Evolutionary conservation across 2,113 vertebrate genomes (phyloP).

Genomic region (Sus scrofa): T2T-Sscrofa CM000822.6:28786001-28786500

Average conservation of each 20-base stretch:
- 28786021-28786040: background rate
- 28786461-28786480: background rate
- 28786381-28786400: background rate
- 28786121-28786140: background rate
- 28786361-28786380: background rate
- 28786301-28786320: background rate
- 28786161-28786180: background rate
- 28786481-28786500: background rate
- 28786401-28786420: background rate
- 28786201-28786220: background rate
- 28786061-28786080: background rate
- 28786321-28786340: background rate
- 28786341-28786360: background rate
- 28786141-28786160: background rate
- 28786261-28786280: background rate
- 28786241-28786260: background rate
- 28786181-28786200: background rate
- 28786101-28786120: background rate
- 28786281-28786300: background rate
- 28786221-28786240: background rate
- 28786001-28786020: background rate
- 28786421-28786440: background rate
- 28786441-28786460: background rate
- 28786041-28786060: background rate
- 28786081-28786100: background rate